These are phyloP conservation scores for Ligdia adustata DNA, from an alignment of 2,888 invertebrate genomes.

Conservation along the genomic window DNA sequence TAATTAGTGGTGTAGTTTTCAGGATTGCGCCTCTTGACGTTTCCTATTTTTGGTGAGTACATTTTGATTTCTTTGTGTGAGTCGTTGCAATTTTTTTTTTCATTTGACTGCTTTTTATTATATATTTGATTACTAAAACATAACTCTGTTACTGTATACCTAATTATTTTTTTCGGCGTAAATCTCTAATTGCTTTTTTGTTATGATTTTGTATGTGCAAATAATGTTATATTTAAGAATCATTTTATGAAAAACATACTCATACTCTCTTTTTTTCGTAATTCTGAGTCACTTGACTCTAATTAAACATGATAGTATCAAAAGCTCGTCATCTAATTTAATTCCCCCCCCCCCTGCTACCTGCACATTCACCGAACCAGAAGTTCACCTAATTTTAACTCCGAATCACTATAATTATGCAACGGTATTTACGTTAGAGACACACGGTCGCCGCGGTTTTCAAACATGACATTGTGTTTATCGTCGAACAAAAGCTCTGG, in stretches of 20 bases:
- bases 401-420: slow-evolving; percentile 20
- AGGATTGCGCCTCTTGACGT: slow-evolving; percentile 50
- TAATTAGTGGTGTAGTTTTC: slow-evolving; percentile 43
- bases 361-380: slow-evolving; percentile 12
- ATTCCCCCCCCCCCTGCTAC: too few species aligned
- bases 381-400: slow-evolving; percentile 23
- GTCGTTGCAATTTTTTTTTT: too few species aligned
- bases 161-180: too few species aligned
- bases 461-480: slow-evolving; percentile 45
- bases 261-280: too few species aligned
- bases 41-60: slow-evolving; percentile 52
- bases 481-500: slow-evolving; percentile 32
- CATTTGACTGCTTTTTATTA: background rate
- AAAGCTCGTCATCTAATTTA: slow-evolving; percentile 1
- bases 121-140: background rate
- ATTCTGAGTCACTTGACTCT: too few species aligned
- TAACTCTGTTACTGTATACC: too few species aligned
- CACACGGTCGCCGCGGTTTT: slow-evolving; percentile 41
- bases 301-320: too few species aligned
- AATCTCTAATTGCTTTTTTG: too few species aligned
- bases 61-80: slow-evolving; percentile 21
- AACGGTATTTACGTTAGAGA: slow-evolving; percentile 29
- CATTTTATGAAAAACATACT: too few species aligned
- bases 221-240: too few species aligned
- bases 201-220: too few species aligned